Base-by-base conservation (phyloP, 37 sponge, comb jelly and placozoan genomes). In the Tethya wilhelma region DNA sequence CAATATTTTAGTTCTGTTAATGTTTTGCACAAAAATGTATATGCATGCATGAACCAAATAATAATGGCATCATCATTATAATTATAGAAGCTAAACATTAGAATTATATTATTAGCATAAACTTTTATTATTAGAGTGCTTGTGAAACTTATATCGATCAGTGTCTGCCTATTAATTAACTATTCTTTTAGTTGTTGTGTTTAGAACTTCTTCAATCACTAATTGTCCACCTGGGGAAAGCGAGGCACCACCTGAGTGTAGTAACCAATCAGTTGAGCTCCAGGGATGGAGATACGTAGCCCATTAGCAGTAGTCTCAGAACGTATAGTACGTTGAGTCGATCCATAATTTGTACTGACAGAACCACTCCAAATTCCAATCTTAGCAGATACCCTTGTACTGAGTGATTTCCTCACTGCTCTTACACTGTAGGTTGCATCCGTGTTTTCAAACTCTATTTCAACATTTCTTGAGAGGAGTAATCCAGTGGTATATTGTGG, bases 181-280 rank as follows among this genome's bases (percentile, higher is more conserved):
- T n/a, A n/a, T n/a, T n/a, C n/a, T n/a, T n/a, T n/a, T n/a, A n/a
- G n/a, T n/a, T n/a, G n/a, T n/a, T n/a, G n/a, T n/a, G n/a, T n/a
- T n/a, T n/a, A n/a, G n/a, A n/a, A n/a, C n/a, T n/a, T n/a, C n/a
- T n/a, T n/a, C n/a, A n/a, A n/a, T n/a, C n/a, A n/a, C n/a, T n/a
- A n/a, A n/a, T n/a, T n/a, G n/a, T n/a, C n/a, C n/a, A n/a, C n/a
- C n/a, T n/a, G n/a, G n/a, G 77, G 77, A 46, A 77, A 77, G 0
- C 30, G 11, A 3, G 77, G 77, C 30, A 77, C 64, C 7, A 63
- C 64, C 29, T 77, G 77, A 7, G 77, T 77, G 44, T 64, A 77
- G 77, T 77, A 77, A 23, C 77, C 77, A 63, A 77, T 62, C 14
- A 77, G 23, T 1, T 62, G 65, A 29, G 49, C 77, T 12, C 77